Evolutionary conservation across 2,113 vertebrate genomes (phyloP).

Genomic region (Syrrhaptes paradoxus): DNA sequence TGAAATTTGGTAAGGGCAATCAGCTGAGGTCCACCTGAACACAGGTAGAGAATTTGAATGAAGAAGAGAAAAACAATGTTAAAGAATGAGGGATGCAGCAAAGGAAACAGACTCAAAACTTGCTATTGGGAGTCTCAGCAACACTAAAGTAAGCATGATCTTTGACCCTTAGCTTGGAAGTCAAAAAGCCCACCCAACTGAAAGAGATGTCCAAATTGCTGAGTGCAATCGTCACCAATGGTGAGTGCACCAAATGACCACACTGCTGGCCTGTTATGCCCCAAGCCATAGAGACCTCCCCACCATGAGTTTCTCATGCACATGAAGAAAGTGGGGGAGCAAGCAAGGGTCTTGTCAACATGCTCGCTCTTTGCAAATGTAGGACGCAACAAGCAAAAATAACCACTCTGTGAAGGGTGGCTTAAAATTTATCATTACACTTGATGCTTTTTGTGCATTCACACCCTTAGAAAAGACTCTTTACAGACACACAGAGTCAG

Average conservation of each 20-base stretch:
- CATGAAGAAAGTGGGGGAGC: neutral
- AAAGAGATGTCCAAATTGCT: neutral
- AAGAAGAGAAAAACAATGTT: neutral
- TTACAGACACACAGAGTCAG: neutral
- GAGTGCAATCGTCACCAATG: neutral
- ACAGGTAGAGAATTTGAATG: neutral
- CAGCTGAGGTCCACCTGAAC: neutral
- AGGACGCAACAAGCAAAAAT: neutral
- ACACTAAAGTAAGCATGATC: neutral
- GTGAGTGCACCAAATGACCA: neutral
- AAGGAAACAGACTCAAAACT: neutral
- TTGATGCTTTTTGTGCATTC: neutral
- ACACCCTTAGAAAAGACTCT: neutral
- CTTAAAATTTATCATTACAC: neutral
- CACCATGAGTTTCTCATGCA: accelerated
- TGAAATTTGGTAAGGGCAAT: neutral
- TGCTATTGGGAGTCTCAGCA: neutral
- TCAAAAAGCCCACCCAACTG: neutral
- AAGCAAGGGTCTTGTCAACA: neutral
- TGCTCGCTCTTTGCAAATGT: accelerated
- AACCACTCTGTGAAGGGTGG: neutral
- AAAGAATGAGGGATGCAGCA: neutral
- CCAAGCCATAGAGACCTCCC: neutral
- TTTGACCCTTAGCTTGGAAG: neutral
- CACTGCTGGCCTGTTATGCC: accelerated